Evolutionary conservation across 2,797 vertebrate species (phyloP), one percentile per base, ranked within the genome.

Genomic region (Botia kubotai): DNA sequence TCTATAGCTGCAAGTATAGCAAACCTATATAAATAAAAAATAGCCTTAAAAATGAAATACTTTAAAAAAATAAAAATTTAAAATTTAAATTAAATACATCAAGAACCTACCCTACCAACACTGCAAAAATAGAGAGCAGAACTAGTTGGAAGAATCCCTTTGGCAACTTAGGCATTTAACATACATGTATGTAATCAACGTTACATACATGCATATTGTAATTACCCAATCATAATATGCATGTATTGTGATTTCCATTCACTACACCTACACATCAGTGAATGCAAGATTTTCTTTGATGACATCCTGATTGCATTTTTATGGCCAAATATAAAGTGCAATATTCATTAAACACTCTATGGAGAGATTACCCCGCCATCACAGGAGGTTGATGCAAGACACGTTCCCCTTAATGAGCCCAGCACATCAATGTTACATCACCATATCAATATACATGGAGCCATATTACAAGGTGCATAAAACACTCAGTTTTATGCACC

Each of bases 381-480:
- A 2, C 29, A 79, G 33, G 48, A 72, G 36, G 33, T 66, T 80
- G 69, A 71, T 48, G 58, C 48, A 57, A 80, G 70, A 72, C 46
- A 63, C 62, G 23, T 33, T 46, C 36, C 36, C 55, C 70, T 36
- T 53, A 80, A 80, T 74, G 60, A 67, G 48, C 70, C 73, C 60
- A 58, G 57, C 52, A 46, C 73, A 80, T 80, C 71, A 66, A 63
- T 72, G 71, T 79, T 66, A 73, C 70, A 80, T 80, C 36, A 66
- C 58, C 17, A 63, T 73, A 80, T 80, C 33, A 66, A 74, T 57
- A 74, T 58, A 79, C 69, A 72, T 65, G 48, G 58, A 33, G 29
- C 26, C 58, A 72, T 65, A 65, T 65, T 53, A 48, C 13, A 58
- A 80, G 78, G 71, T 80, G 17, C 78, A 72, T 79, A 74, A 80